Base-by-base conservation (phyloP, 2,888 invertebrate species). In the Anthrax anthrax region DNA sequence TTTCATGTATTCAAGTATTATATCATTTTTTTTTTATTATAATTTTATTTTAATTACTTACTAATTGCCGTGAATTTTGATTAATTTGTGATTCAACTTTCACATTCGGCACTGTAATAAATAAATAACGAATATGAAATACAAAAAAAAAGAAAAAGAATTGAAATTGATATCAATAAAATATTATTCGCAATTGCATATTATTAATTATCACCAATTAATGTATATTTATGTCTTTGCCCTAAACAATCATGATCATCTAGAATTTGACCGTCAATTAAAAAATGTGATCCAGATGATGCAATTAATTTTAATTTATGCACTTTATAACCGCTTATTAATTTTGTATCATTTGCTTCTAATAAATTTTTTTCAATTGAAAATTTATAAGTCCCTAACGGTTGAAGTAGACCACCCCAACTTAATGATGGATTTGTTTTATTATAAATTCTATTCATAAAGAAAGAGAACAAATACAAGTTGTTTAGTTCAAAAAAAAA, bases 381-480 rank as follows among this genome's bases (percentile, higher is more conserved):
- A 18, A 18, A 37, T 13, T 37, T 37, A 18, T 16, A 17, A 17
- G 9, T 37, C 8, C 4, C 18, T 3, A 32, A 12, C 14, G 2
- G 14, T 37, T 37, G 3, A 14, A 10, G 23, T 18, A 10, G 6
- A 1, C 64, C 66, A 12, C 65, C 64, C 65, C 65, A 66, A 3
- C 60, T 52, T 10, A 65, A 50, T 1, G 58, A 59, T 1, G 64
- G 65, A 51, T 60, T 64, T 9, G 54, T 57, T 47, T 61, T 60
- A 49, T 61, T 59, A 18, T 56, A 58, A 37, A 64, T 57, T 50
- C 64, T 64, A 44, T 13, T 16, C 10, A 16, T 16, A 38, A 38
- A 5, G 16, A 18, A 38, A 16, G 12, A 16, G 16, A 23, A 23
- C 4, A 23, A 23, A 23, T 23, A 6, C 23, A 23, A n/a, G n/a